Evolutionary conservation across 2,797 vertebrate species (phyloP), one percentile per base, ranked within the genome.

Genomic region (Loriculus beryllinus): DNA sequence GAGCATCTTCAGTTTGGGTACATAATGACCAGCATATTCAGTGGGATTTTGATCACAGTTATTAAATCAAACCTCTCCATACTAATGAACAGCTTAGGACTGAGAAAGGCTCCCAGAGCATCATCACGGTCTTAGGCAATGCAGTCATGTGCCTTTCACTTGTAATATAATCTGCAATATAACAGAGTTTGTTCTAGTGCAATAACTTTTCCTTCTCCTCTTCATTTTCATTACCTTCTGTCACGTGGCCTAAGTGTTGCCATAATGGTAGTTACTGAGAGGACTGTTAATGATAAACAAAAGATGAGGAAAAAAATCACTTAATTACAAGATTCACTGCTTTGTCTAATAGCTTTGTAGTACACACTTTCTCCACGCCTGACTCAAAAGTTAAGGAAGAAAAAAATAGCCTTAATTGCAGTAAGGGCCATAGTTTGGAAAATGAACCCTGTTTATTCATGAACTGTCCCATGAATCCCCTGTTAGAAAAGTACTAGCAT

Each of bases 171-270:
- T 90, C 80, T 79, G 82, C 92, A 91, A 90, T 97, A 92, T 92
- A 95, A 88, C 74, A 92, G 80, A 91, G 92, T 96, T 96, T 93
- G 93, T 95, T 95, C 92, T 94, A 93, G 85, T 85, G 87, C 95
- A 91, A 91, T 96, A 96, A 96, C 92, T 96, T 97, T 89, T 52
- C 14, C 33, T 39, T 95, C 67, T 92, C 63, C 63, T 88, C 69
- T 95, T 94, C 45, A 6, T 93, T 96, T 94, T 96, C 93, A 94
- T 97, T 96, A 71, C 64, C 15, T 96, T 82, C 51, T 77, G 48
- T 90, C 92, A 91, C 11, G 4, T 92, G 93, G 60, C 12, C 48
- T 13, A 45, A 45, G 76, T 84, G 67, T 52, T 88, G 70, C 91
- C 77, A 35, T 91, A 86, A 77, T 80, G 45, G 68, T 49, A 90